phyloP scores from a whole-genome alignment of 2,113 vertebrate genomes.

The Naja naja region DNA sequence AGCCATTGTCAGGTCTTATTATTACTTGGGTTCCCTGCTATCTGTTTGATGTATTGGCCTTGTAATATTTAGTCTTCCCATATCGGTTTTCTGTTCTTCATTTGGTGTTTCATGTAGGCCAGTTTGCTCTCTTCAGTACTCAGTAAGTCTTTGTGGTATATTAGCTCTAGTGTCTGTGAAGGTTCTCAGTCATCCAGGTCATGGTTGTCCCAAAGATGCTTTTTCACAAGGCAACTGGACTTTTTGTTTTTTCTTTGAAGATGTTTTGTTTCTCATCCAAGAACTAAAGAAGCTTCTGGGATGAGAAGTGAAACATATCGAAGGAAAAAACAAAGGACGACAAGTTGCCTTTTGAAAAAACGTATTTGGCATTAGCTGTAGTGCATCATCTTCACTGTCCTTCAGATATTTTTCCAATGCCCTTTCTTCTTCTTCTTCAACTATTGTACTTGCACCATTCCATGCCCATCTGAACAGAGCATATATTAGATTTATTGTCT shows the following conservation, averaged over 20 bases:
- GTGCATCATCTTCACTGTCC: background rate
- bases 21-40: no score
- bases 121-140: no score
- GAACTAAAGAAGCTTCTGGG: background rate
- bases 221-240: background rate
- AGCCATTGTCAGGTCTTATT: no score
- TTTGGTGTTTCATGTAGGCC: no score
- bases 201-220: background rate
- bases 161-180: background rate
- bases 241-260: no score
- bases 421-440: background rate
- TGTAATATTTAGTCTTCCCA: no score
- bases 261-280: background rate
- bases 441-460: background rate
- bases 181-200: background rate
- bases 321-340: no score
- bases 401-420: background rate
- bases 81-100: no score
- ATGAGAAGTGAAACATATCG: background rate
- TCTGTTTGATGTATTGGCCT: no score
- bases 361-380: background rate
- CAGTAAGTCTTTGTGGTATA: background rate
- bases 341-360: background rate
- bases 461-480: background rate
- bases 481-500: background rate